Conservation (phyloP, 2,888 invertebrate genomes). For the Cephus pulcher region DNA sequence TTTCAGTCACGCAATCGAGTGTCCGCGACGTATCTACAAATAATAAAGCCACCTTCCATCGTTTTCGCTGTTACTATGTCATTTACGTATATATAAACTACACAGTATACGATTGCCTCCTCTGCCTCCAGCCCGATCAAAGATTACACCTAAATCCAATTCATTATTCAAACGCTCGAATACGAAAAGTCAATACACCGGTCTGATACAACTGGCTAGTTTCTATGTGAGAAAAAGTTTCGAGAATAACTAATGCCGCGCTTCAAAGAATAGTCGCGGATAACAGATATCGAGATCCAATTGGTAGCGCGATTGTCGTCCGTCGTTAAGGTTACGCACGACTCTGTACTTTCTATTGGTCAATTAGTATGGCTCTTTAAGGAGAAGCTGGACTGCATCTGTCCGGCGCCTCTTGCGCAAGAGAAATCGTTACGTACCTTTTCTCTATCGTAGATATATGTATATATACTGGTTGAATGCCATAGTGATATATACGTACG, state of each 20-base stretch:
- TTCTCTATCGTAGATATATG: background rate
- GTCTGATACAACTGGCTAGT: background rate
- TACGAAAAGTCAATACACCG: slow-evolving; percentile 28
- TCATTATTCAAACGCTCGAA: slow-evolving; percentile 30
- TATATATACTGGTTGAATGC: background rate
- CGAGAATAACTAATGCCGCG: background rate
- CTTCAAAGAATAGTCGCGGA: background rate
- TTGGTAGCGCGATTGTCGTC: slow-evolving; percentile 3
- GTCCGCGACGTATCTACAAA: slow-evolving; percentile 19
- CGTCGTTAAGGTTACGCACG: slow-evolving; percentile 33
- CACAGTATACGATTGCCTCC: background rate
- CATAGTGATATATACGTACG: background rate
- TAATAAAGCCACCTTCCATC: slow-evolving; percentile 27
- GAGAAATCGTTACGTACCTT: slow-evolving; percentile 37
- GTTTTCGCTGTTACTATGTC: slow-evolving; percentile 10
- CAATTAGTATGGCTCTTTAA: slow-evolving; percentile 56
- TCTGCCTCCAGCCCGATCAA: slow-evolving; percentile 24
- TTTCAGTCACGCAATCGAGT: slow-evolving; percentile 36
- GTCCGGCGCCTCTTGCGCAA: slow-evolving; percentile 37
- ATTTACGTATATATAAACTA: background rate
- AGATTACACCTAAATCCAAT: slow-evolving; percentile 31
- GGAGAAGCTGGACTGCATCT: slow-evolving; percentile 34
- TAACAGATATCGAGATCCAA: background rate
- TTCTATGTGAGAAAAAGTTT: background rate
- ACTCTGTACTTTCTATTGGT: slow-evolving; percentile 50